Evolutionary conservation across 2,113 vertebrate genomes (phyloP), one percentile per base, ranked within the genome.

Genomic region (Cottus gobio): DNA sequence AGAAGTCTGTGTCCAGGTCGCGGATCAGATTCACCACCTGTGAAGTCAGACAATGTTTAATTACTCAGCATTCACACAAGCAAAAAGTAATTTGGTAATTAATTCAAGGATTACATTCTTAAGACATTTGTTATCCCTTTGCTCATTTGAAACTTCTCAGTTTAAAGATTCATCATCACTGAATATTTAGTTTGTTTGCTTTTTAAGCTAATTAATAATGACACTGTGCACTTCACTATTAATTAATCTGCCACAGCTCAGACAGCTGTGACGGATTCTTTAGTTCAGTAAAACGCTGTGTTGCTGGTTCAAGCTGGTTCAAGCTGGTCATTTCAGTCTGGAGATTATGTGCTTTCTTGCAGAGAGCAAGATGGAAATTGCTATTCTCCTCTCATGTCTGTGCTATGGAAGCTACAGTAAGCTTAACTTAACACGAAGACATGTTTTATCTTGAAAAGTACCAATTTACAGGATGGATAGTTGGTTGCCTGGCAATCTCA

Each of bases 21-120:
- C 89, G 90, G 42, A 95, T 84, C 48, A 95, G 91, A 70, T 95
- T 95, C 86, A 95, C 93, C 80, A 94, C 91, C 87, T 95, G 82
- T 6, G 52, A 70, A 68, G 30, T 18, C 62, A 62, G 68, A 36
- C 20, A 26, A 0, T 56, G 54, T 70, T 56, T 16, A 56, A 11
- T 34, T 3, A 72, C 18, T 2, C 20, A n/a, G 65, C 39, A 18
- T 24, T 34, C 5, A 71, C 60, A 30, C 9, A 66, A 61, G 34
- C 1, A 46, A 60, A 5, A 67, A 3, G 2, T 30, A 0, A 36
- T 61, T 10, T 61, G 3, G 30, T 3, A 42, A 42, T 31, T 8
- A 18, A 37, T 30, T 73, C 12, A 20, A 20, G 12, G 69, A 37
- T 58, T 2, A 15, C 16, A 16, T 54, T 3, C 3, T 26, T 56